phyloP scores from a whole-genome alignment of 2,888 invertebrate genomes.

The Cephalotes varians region DNA sequence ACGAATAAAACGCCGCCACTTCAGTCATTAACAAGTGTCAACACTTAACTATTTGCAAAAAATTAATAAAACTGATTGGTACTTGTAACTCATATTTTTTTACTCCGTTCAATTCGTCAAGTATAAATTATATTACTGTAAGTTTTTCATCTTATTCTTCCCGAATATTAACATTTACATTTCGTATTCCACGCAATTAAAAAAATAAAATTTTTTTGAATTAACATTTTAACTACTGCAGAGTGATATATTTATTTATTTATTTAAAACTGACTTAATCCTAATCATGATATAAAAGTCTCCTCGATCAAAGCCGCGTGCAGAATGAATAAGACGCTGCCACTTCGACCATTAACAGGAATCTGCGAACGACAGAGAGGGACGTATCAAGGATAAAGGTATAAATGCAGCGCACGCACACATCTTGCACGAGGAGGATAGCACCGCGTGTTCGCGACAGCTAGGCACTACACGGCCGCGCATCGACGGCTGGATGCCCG shows the following conservation, averaged over 20 bases:
- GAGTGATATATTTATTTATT: not conserved
- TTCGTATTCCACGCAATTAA: not conserved
- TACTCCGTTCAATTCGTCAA: not conserved
- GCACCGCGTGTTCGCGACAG: slow-evolving; percentile 52
- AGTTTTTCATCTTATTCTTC: slow-evolving; percentile 55
- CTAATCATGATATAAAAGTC: slow-evolving; percentile 71
- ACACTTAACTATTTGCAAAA: not conserved
- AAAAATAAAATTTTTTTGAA: not conserved
- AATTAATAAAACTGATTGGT: not conserved
- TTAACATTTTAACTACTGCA: not conserved
- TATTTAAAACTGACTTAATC: not conserved
- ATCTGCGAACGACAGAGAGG: slow-evolving; percentile 54
- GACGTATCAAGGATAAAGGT: slow-evolving; percentile 56
- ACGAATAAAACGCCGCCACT: no score
- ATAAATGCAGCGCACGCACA: slow-evolving; percentile 51
- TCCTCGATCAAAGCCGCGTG: slow-evolving; percentile 41
- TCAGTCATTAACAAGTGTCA: no score
- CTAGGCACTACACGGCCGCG: slow-evolving; percentile 54
- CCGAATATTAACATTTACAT: not conserved
- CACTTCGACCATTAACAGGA: slow-evolving; percentile 56
- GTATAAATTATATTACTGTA: slow-evolving; percentile 45
- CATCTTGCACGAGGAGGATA: slow-evolving; percentile 52
- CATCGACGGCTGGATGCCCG: slow-evolving; percentile 44
- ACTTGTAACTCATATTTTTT: not conserved
- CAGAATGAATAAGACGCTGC: slow-evolving; percentile 49